Percentiles rank a stretch among this genome's conserved stretches.
Evolutionary conservation across 2,797 vertebrate species (phyloP).

Genomic region (Girardinus metallicus): DNA sequence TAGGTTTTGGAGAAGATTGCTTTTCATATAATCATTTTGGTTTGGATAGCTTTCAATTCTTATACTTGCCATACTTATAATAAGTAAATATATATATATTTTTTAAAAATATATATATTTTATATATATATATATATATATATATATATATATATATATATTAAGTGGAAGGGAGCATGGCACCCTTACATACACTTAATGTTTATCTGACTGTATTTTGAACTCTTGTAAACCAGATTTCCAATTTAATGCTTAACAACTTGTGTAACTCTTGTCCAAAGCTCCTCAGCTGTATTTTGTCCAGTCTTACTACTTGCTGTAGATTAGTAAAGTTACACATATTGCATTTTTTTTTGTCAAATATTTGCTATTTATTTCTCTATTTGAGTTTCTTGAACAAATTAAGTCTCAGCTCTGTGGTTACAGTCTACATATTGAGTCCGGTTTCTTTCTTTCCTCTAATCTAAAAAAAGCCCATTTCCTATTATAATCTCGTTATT

Average conservation of each 20-base stretch:
- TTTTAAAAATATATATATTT: too few relatives aligned
- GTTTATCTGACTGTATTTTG: background rate
- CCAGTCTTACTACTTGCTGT: background rate
- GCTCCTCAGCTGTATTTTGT: background rate
- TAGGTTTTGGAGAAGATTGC: background rate
- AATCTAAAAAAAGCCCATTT: background rate
- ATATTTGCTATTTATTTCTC: background rate
- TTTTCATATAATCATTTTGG: background rate
- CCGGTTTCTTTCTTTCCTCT: background rate
- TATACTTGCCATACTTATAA: too few relatives aligned
- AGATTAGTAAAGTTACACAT: background rate
- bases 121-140: too few relatives aligned
- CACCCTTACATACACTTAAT: background rate
- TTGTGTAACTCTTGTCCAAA: background rate
- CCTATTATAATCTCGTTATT: constrained; percentile 9
- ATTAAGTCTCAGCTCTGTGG: constrained; percentile 10
- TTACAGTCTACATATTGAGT: constrained; percentile 2
- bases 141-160: too few relatives aligned
- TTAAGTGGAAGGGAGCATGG: background rate
- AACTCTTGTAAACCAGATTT: background rate
- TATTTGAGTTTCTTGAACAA: constrained; percentile 9
- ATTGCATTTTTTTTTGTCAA: background rate
- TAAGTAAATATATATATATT: too few relatives aligned
- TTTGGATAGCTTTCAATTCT: background rate
- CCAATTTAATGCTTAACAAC: background rate